phyloP scores from a whole-genome alignment of 2,888 invertebrate species.

The Germaria angustata region DNA sequence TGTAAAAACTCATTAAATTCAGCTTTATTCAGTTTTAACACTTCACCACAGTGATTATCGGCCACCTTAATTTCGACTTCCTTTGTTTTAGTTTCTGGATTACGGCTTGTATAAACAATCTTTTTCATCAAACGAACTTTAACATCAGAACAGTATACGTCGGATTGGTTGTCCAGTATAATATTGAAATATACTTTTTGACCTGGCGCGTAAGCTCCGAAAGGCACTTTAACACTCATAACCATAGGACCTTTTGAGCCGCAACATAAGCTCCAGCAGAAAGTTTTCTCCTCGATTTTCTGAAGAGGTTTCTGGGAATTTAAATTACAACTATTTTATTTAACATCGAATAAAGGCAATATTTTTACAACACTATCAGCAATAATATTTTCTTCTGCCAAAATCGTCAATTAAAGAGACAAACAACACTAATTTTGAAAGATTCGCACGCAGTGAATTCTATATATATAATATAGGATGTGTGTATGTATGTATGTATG shows the following conservation, averaged over 20 bases:
- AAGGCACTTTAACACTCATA: conserved; percentile 84
- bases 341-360: too few relatives aligned
- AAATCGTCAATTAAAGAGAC: too few relatives aligned
- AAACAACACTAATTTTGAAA: too few relatives aligned
- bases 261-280: conserved; percentile 85
- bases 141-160: conserved; percentile 84
- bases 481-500: too few relatives aligned
- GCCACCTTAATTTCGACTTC: conserved; percentile 75
- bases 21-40: conserved; percentile 83
- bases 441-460: too few relatives aligned
- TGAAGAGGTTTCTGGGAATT: conserved; percentile 83
- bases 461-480: too few relatives aligned
- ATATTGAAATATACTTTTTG: conserved; percentile 86
- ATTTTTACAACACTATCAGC: too few relatives aligned
- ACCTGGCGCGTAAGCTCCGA: conserved; percentile 87
- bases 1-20: conserved; percentile 84
- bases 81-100: conserved; percentile 73
- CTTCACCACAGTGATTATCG: conserved; percentile 81
- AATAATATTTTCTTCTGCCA: neutral
- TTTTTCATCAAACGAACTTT: conserved; percentile 85
- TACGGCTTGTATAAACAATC: conserved; percentile 74
- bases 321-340: neutral
- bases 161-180: conserved; percentile 87
- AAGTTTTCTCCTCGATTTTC: conserved; percentile 86
- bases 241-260: conserved; percentile 86